phyloP scores from a whole-genome alignment of 2,888 invertebrate species.

The Ischnura elegans region DNA sequence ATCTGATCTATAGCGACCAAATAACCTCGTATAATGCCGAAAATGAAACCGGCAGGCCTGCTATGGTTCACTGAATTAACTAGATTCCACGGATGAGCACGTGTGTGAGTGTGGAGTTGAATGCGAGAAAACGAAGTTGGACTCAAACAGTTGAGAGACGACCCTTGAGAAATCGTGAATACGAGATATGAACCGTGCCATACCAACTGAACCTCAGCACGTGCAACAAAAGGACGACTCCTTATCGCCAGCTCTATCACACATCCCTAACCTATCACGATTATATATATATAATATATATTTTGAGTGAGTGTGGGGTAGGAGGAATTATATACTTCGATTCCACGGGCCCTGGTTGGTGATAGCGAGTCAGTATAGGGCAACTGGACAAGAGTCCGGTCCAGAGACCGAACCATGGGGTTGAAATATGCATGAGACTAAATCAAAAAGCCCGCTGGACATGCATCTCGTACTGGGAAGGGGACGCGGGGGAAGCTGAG shows the following conservation, averaged over 20 bases:
- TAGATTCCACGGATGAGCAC: not conserved
- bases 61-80: not conserved
- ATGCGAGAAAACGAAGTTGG: not conserved
- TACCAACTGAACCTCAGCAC: not conserved
- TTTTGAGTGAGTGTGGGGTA: no score
- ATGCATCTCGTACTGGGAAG: not conserved
- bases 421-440: slow-evolving; percentile 65
- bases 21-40: slow-evolving; percentile 34
- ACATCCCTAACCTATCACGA: slow-evolving; percentile 42
- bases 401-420: slow-evolving; percentile 31
- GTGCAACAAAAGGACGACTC: not conserved
- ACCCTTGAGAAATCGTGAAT: not conserved
- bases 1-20: not conserved
- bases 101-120: not conserved
- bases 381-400: slow-evolving; percentile 27
- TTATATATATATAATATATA: slow-evolving; percentile 61
- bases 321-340: not conserved
- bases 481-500: slow-evolving; percentile 11
- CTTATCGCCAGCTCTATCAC: not conserved
- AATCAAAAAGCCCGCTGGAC: slow-evolving; percentile 64
- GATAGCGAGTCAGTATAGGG: not conserved
- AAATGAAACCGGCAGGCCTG: not conserved
- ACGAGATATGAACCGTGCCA: slow-evolving; percentile 44
- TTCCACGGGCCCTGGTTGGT: not conserved
- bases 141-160: not conserved